Base-by-base conservation (phyloP, 2,888 invertebrate genomes). In the Lutraria lutraria region DNA sequence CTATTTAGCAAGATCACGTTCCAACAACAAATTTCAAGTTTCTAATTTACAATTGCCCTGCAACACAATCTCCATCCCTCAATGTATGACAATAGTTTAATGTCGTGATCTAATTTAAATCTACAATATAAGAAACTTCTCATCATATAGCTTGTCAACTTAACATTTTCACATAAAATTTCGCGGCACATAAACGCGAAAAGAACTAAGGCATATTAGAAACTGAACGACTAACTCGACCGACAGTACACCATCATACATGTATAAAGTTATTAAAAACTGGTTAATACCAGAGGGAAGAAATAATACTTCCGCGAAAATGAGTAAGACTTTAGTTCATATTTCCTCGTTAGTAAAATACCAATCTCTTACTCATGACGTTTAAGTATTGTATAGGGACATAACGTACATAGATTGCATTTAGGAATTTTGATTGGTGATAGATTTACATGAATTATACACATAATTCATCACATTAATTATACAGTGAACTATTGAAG, bases 281-380 rank as follows among this genome's bases (percentile, higher is more conserved):
- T 8, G 3, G 25, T 68, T 25, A 25, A 25, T 25, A 68, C 63
- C 25, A 25, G 63, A 68, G 63, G 63, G 25, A 25, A n/a, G 63
- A 76, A 76, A 34, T 34, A 12, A 34, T 34, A 76, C 76, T 76
- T 76, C 76, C 76, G 19, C 16, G 31, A 76, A 56, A 76, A 76
- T 76, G 76, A 76, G 31, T 76, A 76, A 76, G 31, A 76, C 25
- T 31, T 76, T 19, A 76, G 16, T 3, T 29, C 76, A 76, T 16
- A 76, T 76, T 76, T 76, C 19, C 76, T 76, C 76, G 31, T 76
- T 34, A 76, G 76, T 76, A 13, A 76, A 76, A 34, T 34, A 76
- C 4, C 34, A 15, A 76, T 76, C 76, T 6, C 31, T 76, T 34
- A 15, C 29, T 76, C 25, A 31, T 8, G 19, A 34, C 31, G 76